Conservation (phyloP, 2,113 vertebrate species). For the Petrocephalus zakoni region DNA sequence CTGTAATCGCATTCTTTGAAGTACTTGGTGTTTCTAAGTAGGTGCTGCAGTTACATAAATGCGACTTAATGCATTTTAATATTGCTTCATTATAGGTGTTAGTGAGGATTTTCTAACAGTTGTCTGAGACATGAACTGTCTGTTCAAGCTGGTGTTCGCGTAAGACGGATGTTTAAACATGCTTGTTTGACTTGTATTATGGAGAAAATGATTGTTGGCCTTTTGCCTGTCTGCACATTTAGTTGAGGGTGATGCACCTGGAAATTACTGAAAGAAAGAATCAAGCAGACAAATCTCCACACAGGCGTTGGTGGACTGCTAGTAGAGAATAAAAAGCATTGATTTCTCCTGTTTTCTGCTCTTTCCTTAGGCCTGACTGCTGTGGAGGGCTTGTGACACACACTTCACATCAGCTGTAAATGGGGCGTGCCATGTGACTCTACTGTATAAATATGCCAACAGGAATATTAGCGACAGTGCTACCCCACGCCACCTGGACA, state of each 20-base stretch:
- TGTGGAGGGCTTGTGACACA: not conserved
- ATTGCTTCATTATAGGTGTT: not conserved
- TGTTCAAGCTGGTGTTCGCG: not conserved
- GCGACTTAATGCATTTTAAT: not conserved
- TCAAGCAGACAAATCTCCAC: not conserved
- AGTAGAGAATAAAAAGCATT: not conserved
- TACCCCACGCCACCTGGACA: not conserved
- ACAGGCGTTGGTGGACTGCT: not conserved
- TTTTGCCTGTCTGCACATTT: not conserved
- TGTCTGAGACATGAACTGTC: not conserved
- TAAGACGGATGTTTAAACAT: not conserved
- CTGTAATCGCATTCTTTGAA: not conserved
- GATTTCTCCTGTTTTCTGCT: not conserved
- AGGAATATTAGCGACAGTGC: not conserved
- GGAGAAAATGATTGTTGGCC: not conserved
- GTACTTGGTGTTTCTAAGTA: not conserved
- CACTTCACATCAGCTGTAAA: not conserved
- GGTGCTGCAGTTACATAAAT: not conserved
- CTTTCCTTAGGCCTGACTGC: not conserved
- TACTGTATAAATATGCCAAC: not conserved
- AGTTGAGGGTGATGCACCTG: not conserved
- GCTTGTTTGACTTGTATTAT: not conserved
- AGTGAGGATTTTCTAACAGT: not conserved
- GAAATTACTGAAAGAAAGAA: not conserved
- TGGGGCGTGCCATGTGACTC: not conserved